These are phyloP conservation scores for Microcaecilia unicolor DNA, from an alignment of 2,797 vertebrate genomes.

Conservation along the genomic window DNA sequence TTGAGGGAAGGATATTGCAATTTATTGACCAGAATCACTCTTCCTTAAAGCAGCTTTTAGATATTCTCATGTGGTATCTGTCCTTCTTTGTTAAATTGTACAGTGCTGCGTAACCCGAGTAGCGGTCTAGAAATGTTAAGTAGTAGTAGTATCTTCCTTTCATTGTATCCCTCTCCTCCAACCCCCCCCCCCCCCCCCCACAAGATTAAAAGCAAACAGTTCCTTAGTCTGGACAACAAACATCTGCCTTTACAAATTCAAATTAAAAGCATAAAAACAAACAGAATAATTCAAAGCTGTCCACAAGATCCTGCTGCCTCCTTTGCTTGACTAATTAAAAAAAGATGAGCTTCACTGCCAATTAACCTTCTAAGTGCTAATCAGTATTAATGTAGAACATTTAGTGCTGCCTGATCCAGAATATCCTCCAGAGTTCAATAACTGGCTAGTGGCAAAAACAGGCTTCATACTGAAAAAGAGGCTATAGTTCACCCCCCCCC, in stretches of 20 bases:
- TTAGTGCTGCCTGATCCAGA: constrained; percentile 38
- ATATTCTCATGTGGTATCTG: too few species aligned
- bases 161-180: too few species aligned
- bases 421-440: constrained; percentile 21
- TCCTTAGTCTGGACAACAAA: constrained; percentile 27
- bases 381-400: constrained; percentile 50
- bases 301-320: constrained; percentile 30
- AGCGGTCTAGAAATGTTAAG: too few species aligned
- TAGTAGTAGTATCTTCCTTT: too few species aligned
- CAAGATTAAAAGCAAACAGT: too few species aligned
- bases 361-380: constrained; percentile 53
- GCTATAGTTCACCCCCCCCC: too few species aligned
- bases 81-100: too few species aligned
- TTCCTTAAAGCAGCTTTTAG: neutral
- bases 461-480: constrained; percentile 3
- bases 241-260: constrained; percentile 48
- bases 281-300: constrained; percentile 50
- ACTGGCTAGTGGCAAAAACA: constrained; percentile 24
- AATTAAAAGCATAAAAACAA: constrained; percentile 53
- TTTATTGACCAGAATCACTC: neutral
- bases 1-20: constrained; percentile 2
- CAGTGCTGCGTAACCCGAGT: too few species aligned
- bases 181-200: too few species aligned
- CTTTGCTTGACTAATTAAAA: constrained; percentile 53
- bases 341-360: constrained; percentile 50